Conservation (phyloP, 1,140 invertebrate species). For the Dolichoris vasculosae region DNA sequence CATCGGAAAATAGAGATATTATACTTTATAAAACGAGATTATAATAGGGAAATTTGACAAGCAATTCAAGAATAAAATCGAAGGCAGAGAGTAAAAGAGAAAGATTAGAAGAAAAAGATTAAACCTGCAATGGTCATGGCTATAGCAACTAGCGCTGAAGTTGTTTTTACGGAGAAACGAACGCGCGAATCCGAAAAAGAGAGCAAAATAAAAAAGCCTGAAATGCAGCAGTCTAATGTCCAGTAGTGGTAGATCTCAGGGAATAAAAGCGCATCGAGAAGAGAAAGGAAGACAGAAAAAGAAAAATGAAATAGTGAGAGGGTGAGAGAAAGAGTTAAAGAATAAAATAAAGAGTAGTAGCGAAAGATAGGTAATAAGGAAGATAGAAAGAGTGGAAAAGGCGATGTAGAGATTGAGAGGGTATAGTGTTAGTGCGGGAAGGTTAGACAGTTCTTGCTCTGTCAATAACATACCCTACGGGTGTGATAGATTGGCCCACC, state of each 20-base stretch:
- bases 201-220: constrained; percentile 1
- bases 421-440: constrained; percentile 55
- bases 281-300: constrained; percentile 26
- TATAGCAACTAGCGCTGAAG: not conserved
- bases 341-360: not conserved
- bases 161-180: constrained; percentile 34
- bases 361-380: not conserved
- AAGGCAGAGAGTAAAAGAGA: not conserved
- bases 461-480: constrained; percentile 70
- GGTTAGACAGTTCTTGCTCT: constrained; percentile 69
- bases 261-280: constrained; percentile 22
- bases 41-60: constrained; percentile 17
- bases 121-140: not conserved
- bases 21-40: not conserved
- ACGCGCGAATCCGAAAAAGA: constrained; percentile 26
- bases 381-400: not conserved
- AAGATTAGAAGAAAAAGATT: not conserved
- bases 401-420: constrained; percentile 41
- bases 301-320: constrained; percentile 23
- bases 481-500: constrained; percentile 71
- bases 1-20: constrained; percentile 27
- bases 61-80: not conserved
- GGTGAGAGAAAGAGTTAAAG: constrained; percentile 20
- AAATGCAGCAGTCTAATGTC: not conserved
- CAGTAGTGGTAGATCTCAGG: not conserved